Base-by-base conservation (phyloP, 2,113 vertebrate species). In the Sminthopsis crassicaudata region DNA sequence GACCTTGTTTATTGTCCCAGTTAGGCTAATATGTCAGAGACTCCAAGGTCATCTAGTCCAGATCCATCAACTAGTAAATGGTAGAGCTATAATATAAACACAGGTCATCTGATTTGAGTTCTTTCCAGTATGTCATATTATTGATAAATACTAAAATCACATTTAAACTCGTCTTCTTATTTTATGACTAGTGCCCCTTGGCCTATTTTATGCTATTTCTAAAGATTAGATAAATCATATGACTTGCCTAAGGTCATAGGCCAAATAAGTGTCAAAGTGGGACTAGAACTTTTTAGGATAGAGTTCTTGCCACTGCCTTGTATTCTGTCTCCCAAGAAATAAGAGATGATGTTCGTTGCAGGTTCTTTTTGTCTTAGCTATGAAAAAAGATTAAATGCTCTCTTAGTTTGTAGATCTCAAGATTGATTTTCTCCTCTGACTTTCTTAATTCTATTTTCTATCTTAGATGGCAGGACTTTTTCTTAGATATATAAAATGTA, bases 401-500 rank as follows among this genome's bases (percentile, higher is more conserved):
- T 84, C 67, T 53, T n/a, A 89, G 27, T 11, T 36, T 92, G 7
- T 14, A 26, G 23, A 42, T 23, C 53, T 90, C 36, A 60, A 91
- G 55, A 90, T 92, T 67, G 27, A 7, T 42, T 90, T 88, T 95
- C n/a, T 89, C 53, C 23, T 93, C 89, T 53, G 88, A 26, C 90
- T 8, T 26, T 36, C 24, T 22, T 89, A n/a, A 50, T 90, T 84
- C 24, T 9, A 8, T 84, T 50, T 26, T 89, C 46, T 93, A 5
- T 36, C 91, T 26, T 94, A 94, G 30, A 84, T 24, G 46, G 25
- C 55, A 52, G 10, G 60, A 8, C 46, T 57, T 57, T 93, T 94
- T 76, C 50, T 96, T 88, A n/a, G 48, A 93, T 26, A 95, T 51
- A 51, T 51, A 8, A 42, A 90, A 30, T 84, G 27, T 76, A 93